A percentile compares a stretch with the other conserved stretches of the same genome.
Conservation (phyloP, 2,113 vertebrate genomes). For the Cottus gobio region DNA sequence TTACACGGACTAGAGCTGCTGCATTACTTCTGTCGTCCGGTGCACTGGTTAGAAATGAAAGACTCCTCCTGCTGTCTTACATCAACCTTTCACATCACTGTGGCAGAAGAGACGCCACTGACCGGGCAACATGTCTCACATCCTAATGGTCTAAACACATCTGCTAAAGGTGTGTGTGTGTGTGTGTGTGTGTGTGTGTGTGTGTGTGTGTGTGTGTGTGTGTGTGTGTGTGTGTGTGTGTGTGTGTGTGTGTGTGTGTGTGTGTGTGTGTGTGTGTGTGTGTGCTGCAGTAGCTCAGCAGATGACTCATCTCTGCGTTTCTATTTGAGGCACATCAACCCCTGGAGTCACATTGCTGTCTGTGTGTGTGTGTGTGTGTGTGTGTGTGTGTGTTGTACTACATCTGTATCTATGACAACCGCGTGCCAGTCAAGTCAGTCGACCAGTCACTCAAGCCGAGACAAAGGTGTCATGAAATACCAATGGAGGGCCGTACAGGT, state of each 20-base stretch:
- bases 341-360: constrained; percentile 76
- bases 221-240: constrained; percentile 46
- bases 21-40: constrained; percentile 5
- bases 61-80: background rate
- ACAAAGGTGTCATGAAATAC: constrained; percentile 32
- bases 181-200: constrained; percentile 37
- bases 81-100: background rate
- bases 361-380: constrained; percentile 39
- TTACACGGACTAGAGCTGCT: background rate
- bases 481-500: constrained; percentile 3
- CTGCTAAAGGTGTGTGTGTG: constrained; percentile 54
- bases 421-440: constrained; percentile 50
- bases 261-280: constrained; percentile 45
- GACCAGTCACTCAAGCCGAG: constrained; percentile 16
- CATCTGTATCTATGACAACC: constrained; percentile 73
- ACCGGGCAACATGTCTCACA: constrained; percentile 45
- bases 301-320: constrained; percentile 82
- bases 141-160: constrained; percentile 51
- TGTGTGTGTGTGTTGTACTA: constrained; percentile 39
- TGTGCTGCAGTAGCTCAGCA: constrained; percentile 72
- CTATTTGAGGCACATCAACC: constrained; percentile 80
- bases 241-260: too few relatives aligned
- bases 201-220: constrained; percentile 21
- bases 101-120: constrained; percentile 3
- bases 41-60: constrained; percentile 12